These are phyloP conservation scores for Polyommatus iphigenia DNA, from an alignment of 2,888 invertebrate species.

Conservation along the genomic window DNA sequence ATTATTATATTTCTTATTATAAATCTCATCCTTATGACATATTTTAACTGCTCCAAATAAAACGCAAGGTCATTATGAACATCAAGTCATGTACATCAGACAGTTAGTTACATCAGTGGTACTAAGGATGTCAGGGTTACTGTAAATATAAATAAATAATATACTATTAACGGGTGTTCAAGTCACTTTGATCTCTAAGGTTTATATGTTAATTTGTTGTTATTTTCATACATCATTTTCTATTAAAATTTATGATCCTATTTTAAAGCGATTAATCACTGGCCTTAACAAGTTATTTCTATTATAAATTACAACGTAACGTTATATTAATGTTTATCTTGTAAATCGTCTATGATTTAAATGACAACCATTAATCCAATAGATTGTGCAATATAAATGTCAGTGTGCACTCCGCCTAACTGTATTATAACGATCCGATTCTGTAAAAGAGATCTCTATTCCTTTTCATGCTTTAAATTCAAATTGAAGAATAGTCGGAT, in stretches of 20 bases:
- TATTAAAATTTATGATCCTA: background rate
- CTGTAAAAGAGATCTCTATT: slow-evolving; percentile 15
- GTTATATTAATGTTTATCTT: too few species aligned
- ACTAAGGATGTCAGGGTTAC: slow-evolving; percentile 7
- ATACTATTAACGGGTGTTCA: background rate
- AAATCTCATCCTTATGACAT: background rate
- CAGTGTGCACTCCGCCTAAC: background rate
- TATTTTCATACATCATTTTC: background rate
- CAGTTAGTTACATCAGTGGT: background rate
- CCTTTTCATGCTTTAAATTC: slow-evolving; percentile 24
- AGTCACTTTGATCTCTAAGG: background rate
- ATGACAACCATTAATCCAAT: background rate
- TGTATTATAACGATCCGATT: slow-evolving; percentile 22
- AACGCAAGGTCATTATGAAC: background rate
- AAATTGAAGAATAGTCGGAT: slow-evolving; percentile 23
- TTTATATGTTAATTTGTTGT: background rate
- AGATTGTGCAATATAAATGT: background rate
- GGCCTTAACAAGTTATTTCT: background rate
- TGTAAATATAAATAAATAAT: background rate
- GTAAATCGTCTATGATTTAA: too few species aligned
- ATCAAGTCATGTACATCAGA: background rate
- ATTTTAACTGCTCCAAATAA: background rate
- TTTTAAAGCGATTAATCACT: background rate
- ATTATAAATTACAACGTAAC: background rate
- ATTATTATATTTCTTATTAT: background rate